phyloP scores from a whole-genome alignment of 2,888 invertebrate genomes.

The Eristalis intricaria region DNA sequence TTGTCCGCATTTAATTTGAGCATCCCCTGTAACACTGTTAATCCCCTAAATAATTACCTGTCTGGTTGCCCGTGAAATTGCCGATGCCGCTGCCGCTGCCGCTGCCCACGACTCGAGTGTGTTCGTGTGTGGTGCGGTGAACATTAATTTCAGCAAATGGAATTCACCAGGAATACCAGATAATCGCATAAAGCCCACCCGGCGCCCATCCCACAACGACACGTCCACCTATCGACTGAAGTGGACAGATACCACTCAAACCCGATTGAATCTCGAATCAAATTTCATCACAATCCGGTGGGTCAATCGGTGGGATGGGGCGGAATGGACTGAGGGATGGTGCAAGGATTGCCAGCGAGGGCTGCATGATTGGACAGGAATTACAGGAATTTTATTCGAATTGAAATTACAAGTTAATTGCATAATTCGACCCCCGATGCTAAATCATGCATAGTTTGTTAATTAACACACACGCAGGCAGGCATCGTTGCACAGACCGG shows the following conservation, averaged over 20 bases:
- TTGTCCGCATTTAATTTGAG: conserved; percentile 48
- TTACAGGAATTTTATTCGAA: conserved; percentile 69
- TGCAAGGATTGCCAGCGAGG: neutral
- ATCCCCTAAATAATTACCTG: conserved; percentile 67
- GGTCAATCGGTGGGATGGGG: neutral
- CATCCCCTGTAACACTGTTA: conserved; percentile 57
- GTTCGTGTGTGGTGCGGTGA: conserved; percentile 20
- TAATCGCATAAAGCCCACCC: conserved; percentile 60
- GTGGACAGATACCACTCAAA: conserved; percentile 64
- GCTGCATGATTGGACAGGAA: conserved; percentile 60
- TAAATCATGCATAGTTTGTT: conserved; percentile 71
- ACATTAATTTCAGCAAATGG: conserved; percentile 64
- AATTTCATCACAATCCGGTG: conserved; percentile 49
- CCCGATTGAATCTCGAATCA: conserved; percentile 64
- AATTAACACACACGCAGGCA: conserved; percentile 61
- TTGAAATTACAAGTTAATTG: conserved; percentile 70
- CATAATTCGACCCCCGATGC: conserved; percentile 66
- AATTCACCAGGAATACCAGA: conserved; percentile 66
- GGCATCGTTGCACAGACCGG: neutral
- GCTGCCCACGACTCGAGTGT: neutral
- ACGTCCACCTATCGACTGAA: conserved; percentile 25
- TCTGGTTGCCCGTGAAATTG: conserved; percentile 43
- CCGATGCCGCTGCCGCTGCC: conserved; percentile 34
- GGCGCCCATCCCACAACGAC: conserved; percentile 7
- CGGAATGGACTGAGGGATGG: neutral